Evolutionary conservation across 2,888 invertebrate species (phyloP), one percentile per base, ranked within the genome.

Genomic region (Drosophila anomelani): DNA sequence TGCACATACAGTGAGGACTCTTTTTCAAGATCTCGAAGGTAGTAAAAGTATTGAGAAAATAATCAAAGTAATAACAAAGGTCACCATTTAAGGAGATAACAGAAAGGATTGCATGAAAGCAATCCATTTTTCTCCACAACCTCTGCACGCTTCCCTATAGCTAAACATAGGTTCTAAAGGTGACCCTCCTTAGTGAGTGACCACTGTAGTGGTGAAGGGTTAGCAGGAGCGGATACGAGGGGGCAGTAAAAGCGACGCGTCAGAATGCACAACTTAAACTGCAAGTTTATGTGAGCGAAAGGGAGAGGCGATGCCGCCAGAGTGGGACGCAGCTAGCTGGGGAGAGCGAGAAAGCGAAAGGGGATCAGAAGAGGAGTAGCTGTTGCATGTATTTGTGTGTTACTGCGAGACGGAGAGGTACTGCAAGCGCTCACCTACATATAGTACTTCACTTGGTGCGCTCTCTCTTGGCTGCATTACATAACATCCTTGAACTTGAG

Each of bases 401-500:
- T 66, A 38, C 49, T 75, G 47, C 38, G 63, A 38, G 67, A 47
- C 63, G 57, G 71, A 44, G 64, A 49, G 60, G 59, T 32, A 34
- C 81, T 81, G 79, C 79, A 36, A 43, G 20, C 13, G 47, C 60
- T 49, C 39, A 60, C 59, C 26, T 55, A 38, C 56, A 56, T 68
- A 6, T 36, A 53, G 51, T 53, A 66, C 44, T 32, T 44, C 44
- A 12, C 20, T 47, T 12, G 20, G 41, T 17, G 38, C 54, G 38
- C 75, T 53, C 36, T 36, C 32, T 57, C 17, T 17, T 26, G 34
- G 43, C 43, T 56, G 41, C 44, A 68, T 76, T 68, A 88, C 92
- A 92, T 92, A 92, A 92, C 88, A 92, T 91, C 92, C 92, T 92
- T 92, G 92, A 92, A 92, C 92, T 92, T 92, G 92, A 91, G 91